Evolutionary conservation across 2,113 vertebrate genomes (phyloP).

Genomic region (Equus quagga): DNA sequence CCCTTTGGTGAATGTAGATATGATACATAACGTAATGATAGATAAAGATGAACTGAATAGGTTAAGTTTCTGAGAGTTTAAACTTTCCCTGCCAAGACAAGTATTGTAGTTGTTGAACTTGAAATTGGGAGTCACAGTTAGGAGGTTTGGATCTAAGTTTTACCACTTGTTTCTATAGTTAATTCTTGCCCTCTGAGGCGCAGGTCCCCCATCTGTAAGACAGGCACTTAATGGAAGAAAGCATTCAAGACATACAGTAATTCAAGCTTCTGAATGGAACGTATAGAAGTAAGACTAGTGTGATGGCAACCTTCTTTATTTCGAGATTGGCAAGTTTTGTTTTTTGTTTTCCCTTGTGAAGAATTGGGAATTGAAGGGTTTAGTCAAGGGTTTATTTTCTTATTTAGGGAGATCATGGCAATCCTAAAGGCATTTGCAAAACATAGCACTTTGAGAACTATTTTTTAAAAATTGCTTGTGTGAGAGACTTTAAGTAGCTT

Average conservation of each 20-base stretch:
- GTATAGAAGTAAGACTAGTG: neutral
- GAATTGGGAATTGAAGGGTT: neutral
- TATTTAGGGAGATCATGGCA: neutral
- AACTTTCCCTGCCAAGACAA: neutral
- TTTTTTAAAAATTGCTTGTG: neutral
- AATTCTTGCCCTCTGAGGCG: neutral
- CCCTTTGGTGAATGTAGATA: neutral
- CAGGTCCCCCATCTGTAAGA: neutral
- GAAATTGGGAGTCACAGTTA: neutral
- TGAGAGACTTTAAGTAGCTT: neutral
- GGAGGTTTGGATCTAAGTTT: neutral
- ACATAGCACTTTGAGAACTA: neutral
- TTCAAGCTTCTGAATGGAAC: neutral
- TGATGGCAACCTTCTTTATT: neutral
- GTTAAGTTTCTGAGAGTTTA: neutral
- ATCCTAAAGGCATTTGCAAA: neutral
- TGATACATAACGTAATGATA: neutral
- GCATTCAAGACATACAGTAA: neutral
- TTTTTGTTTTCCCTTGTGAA: neutral
- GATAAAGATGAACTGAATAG: neutral
- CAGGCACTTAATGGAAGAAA: neutral
- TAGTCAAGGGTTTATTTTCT: neutral
- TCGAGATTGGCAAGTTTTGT: neutral
- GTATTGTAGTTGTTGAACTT: neutral
- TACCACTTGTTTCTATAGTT: neutral